Evolutionary conservation across 2,113 vertebrate species (phyloP), one percentile per base, ranked within the genome.

Genomic region (Hepsetus odoe): DNA sequence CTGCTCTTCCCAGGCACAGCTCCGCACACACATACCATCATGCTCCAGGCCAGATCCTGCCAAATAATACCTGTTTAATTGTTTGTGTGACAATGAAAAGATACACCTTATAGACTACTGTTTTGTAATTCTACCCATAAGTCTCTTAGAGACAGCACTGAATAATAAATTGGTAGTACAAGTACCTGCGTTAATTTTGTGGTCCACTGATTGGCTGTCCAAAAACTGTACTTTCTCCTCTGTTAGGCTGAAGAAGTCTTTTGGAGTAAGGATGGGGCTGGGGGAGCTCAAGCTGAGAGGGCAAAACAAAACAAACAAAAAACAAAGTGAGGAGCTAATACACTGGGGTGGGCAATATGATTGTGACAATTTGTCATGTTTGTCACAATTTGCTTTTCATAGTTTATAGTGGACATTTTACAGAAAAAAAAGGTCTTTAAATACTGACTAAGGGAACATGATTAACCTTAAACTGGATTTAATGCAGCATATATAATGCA

Each of bases 1-100:
- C 80, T 94, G 94, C 35, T 96, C 95, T 61, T 96, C 97, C 98
- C 95, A 96, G 44, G 92, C 90, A 32, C 81, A 89, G 83, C 93
- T 91, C 85, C 90, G 38, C 68, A 72, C 59, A 49, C 33, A 88
- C 0, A 72, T 74, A 1, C 68, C 85, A 69, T 80, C 79, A 86
- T 90, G 86, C 92, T 93, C 88, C 87, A 46, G 35, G 61, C 87
- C 0, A 76, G 77, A 0, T 55, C 83, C 0, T 88, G 86, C 90
- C 80, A 73, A 24, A 82, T 82, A 2, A 86, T 80, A 71, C 74
- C 87, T 91, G 90, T 90, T 69, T 95, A 88, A 53, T 79, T 72
- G 12, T 83, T 83, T 86, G 42, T 32, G 64, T 35, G 14, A 33
- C 26, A 67, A n/a, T 14, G 83, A 81, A 86, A 71, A 86, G 82